Conservation (phyloP, 2,797 vertebrate genomes). For the Trachurus trachurus region DNA sequence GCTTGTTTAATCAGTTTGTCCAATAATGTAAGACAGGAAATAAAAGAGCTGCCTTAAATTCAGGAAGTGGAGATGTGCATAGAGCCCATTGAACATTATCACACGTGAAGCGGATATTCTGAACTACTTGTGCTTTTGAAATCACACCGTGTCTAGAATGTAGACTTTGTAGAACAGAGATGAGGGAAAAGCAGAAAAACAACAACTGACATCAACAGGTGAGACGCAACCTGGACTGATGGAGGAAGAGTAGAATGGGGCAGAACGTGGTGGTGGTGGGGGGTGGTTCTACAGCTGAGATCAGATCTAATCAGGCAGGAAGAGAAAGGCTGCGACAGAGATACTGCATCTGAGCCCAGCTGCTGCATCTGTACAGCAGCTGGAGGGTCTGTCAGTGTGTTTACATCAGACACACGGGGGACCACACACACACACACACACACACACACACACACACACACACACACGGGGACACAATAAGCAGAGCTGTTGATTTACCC, state of each 20-base stretch:
- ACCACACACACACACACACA: background rate
- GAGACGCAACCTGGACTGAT: background rate
- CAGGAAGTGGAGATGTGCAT: too few species aligned
- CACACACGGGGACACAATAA: background rate
- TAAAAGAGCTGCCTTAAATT: too few species aligned
- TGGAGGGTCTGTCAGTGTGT: background rate
- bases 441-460: background rate
- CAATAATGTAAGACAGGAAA: too few species aligned
- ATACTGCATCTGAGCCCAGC: background rate
- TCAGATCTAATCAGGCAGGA: background rate
- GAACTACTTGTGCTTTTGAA: too few species aligned
- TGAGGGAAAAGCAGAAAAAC: background rate
- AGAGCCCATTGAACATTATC: too few species aligned
- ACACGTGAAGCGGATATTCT: too few species aligned
- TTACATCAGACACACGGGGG: background rate
- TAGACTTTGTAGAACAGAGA: background rate
- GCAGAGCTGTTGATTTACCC: slow-evolving; percentile 82
- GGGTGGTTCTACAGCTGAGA: background rate
- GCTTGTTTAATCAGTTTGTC: slow-evolving; percentile 56
- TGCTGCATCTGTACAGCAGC: slow-evolving; percentile 7
- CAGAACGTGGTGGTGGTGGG: background rate
- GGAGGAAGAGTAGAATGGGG: background rate
- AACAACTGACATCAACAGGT: slow-evolving; percentile 14
- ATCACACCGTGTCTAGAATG: too few species aligned
- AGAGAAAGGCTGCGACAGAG: background rate